Conservation (phyloP, 1,140 invertebrate species). For the Drosophila obscura region DNA sequence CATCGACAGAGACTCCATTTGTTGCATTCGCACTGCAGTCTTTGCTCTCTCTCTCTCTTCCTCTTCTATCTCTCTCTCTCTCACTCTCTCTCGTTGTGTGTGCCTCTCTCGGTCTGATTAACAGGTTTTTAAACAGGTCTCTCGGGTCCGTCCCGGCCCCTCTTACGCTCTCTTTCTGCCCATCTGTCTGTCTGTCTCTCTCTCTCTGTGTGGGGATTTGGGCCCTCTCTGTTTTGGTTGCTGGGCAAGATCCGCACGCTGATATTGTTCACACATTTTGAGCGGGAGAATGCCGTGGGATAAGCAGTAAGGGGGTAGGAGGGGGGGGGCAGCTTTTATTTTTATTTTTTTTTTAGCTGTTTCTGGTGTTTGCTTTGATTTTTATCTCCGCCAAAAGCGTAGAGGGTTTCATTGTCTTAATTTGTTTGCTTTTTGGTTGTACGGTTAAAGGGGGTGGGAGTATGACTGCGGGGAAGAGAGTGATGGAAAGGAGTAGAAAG, state of each 20-base stretch:
- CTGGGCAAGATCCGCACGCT: slow-evolving; percentile 70
- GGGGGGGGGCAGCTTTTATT: slow-evolving; percentile 32
- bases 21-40: slow-evolving; percentile 24
- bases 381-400: slow-evolving; percentile 63
- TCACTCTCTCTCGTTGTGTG: slow-evolving; percentile 14
- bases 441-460: background rate
- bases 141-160: slow-evolving; percentile 32
- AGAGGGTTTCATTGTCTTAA: slow-evolving; percentile 79
- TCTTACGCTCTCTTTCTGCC: slow-evolving; percentile 10
- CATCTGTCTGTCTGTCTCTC: slow-evolving; percentile 5
- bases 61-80: background rate
- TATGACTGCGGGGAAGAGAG: background rate
- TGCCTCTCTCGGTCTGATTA: slow-evolving; percentile 52
- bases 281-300: slow-evolving; percentile 48
- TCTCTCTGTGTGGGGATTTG: slow-evolving; percentile 1
- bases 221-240: slow-evolving; percentile 53
- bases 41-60: background rate
- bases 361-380: slow-evolving; percentile 71
- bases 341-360: slow-evolving; percentile 43
- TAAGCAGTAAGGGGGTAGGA: slow-evolving; percentile 35
- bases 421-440: slow-evolving; percentile 60
- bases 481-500: too few relatives aligned
- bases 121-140: slow-evolving; percentile 81
- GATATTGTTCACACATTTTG: slow-evolving; percentile 80
- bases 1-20: background rate